Percentiles rank a stretch among this genome's conserved stretches.
Conservation (phyloP, 2,888 invertebrate genomes). For the Hydriomena furcata region DNA sequence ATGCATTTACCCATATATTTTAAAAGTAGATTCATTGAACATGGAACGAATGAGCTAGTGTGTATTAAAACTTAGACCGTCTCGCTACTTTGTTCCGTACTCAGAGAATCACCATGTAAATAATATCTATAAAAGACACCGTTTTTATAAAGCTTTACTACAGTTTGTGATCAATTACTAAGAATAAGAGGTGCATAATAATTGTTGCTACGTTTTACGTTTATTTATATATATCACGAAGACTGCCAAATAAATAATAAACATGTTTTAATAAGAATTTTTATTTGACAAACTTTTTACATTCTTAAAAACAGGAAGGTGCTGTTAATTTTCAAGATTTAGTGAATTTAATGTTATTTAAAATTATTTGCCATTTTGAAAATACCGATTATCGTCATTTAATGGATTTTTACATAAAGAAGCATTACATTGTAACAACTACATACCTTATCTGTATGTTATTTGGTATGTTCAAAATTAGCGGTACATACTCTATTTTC, state of each 20-base stretch:
- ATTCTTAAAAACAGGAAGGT: constrained; percentile 60
- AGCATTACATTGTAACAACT: constrained; percentile 10
- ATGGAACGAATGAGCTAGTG: neutral
- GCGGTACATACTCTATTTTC: constrained; percentile 24
- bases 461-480: constrained; percentile 25
- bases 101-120: no score
- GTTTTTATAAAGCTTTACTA: constrained; percentile 12
- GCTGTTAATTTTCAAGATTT: constrained; percentile 61
- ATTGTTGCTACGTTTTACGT: constrained; percentile 34
- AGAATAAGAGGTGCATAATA: constrained; percentile 20
- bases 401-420: constrained; percentile 1
- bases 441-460: constrained; percentile 1
- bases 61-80: no score
- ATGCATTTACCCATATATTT: constrained; percentile 4
- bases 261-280: constrained; percentile 54
- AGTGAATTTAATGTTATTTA: constrained; percentile 47
- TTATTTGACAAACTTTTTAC: constrained; percentile 76
- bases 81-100: no score
- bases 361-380: constrained; percentile 24
- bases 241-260: constrained; percentile 64
- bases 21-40: neutral
- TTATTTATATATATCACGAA: constrained; percentile 36
- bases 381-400: constrained; percentile 17
- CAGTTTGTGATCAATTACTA: constrained; percentile 15
- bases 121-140: neutral